phyloP scores from a whole-genome alignment of 2,888 invertebrate species.

The Hypomecis punctinalis region DNA sequence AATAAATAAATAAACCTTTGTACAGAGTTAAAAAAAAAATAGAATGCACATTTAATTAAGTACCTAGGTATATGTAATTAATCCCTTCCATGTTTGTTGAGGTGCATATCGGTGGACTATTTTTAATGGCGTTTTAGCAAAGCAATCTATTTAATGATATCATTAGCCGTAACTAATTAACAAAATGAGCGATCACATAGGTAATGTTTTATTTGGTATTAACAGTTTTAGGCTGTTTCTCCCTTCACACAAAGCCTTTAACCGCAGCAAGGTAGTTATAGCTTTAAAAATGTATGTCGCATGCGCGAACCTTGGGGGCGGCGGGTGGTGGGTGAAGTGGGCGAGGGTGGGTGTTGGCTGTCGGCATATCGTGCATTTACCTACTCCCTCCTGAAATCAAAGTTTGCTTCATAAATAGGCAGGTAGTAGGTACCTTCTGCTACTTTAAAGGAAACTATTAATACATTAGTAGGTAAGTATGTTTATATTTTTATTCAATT shows the following conservation, averaged over 20 bases:
- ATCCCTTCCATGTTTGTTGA: too few species aligned
- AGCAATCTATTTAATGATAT: too few species aligned
- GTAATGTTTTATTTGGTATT: neutral
- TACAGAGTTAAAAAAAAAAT: too few species aligned
- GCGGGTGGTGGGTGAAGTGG: neutral
- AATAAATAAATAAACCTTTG: too few species aligned
- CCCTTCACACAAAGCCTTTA: slow-evolving; percentile 10
- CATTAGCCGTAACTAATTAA: too few species aligned
- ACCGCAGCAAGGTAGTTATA: slow-evolving; percentile 25
- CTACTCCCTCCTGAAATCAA: slow-evolving; percentile 20
- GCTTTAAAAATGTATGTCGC: slow-evolving; percentile 41
- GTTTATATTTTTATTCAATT: too few species aligned
- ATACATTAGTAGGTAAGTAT: too few species aligned
- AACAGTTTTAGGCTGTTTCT: slow-evolving; percentile 2
- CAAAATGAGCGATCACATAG: neutral
- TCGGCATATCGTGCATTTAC: slow-evolving; percentile 19
- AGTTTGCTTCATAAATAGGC: slow-evolving; percentile 18
- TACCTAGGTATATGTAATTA: too few species aligned
- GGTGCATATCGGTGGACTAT: too few species aligned
- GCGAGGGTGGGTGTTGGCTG: slow-evolving; percentile 1
- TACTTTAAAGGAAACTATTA: neutral
- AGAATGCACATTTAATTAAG: too few species aligned
- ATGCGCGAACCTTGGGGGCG: slow-evolving; percentile 34
- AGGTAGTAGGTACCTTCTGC: neutral
- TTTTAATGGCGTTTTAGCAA: too few species aligned